Evolutionary conservation across 2,888 invertebrate genomes (phyloP).

Genomic region (Cetonia aurata): DNA sequence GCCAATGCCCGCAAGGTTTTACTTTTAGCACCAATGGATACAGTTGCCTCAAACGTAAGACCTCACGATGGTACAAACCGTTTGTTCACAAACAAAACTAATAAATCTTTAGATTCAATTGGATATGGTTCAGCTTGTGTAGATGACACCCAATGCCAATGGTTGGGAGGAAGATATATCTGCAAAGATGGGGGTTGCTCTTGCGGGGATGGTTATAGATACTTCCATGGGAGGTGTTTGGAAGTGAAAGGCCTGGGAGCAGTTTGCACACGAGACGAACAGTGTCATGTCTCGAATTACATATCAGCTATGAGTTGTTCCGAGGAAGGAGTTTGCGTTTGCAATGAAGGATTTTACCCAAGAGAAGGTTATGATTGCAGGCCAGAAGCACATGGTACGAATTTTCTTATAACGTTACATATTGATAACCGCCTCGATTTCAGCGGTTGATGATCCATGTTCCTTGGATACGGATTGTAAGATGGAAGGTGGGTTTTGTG

Average conservation of each 20-base stretch:
- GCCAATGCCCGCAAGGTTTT: constrained; percentile 34
- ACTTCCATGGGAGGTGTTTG: constrained; percentile 44
- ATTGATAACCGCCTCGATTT: too few relatives aligned
- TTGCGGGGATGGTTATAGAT: constrained; percentile 37
- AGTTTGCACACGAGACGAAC: constrained; percentile 30
- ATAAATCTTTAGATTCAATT: constrained; percentile 28
- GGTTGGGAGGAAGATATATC: constrained; percentile 38
- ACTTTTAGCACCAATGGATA: constrained; percentile 33
- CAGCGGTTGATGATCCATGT: constrained; percentile 23
- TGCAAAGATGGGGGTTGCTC: constrained; percentile 30
- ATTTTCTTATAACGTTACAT: neutral
- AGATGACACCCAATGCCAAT: constrained; percentile 41
- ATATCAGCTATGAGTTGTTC: constrained; percentile 38
- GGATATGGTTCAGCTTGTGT: constrained; percentile 30
- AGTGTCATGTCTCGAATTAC: constrained; percentile 41
- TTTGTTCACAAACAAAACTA: neutral
- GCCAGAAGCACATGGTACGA: constrained; percentile 31
- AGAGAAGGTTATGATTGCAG: constrained; percentile 44
- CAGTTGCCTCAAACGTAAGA: constrained; percentile 38
- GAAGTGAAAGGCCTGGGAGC: constrained; percentile 32
- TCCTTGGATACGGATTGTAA: constrained; percentile 42
- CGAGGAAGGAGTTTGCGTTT: constrained; percentile 33
- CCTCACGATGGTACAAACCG: neutral
- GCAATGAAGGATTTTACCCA: constrained; percentile 42
- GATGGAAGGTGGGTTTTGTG: constrained; percentile 28